phyloP scores from a whole-genome alignment of 2,888 invertebrate genomes.

The Caenorhabditis sp. region DNA sequence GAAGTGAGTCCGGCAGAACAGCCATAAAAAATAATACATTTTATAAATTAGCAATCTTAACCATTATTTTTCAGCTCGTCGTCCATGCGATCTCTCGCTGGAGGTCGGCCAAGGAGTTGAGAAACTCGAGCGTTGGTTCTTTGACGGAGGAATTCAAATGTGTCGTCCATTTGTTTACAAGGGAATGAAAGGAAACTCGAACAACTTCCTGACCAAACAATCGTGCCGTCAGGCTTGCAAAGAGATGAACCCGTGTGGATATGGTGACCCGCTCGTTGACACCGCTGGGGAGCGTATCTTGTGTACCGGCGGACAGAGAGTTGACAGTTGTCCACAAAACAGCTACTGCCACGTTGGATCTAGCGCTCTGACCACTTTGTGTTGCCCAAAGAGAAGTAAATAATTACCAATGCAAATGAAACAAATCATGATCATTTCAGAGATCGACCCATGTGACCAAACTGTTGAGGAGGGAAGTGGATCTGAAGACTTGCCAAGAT shows the following conservation, averaged over 20 bases:
- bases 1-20: too few relatives aligned
- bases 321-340: constrained; percentile 67
- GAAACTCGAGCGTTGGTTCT: constrained; percentile 75
- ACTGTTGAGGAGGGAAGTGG: constrained; percentile 75
- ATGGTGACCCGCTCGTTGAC: constrained; percentile 76
- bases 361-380: constrained; percentile 75
- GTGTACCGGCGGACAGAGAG: constrained; percentile 72
- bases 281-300: constrained; percentile 73
- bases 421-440: constrained; percentile 55
- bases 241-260: constrained; percentile 79
- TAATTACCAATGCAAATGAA: neutral
- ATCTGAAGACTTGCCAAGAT: constrained; percentile 75
- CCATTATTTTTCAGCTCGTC: constrained; percentile 67
- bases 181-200: constrained; percentile 78
- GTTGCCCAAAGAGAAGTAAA: constrained; percentile 76
- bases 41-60: too few relatives aligned
- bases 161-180: constrained; percentile 75
- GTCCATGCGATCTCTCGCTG: constrained; percentile 73
- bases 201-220: constrained; percentile 77
- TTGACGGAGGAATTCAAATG: constrained; percentile 76
- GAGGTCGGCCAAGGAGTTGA: constrained; percentile 73
- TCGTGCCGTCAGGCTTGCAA: constrained; percentile 77
- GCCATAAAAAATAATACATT: too few relatives aligned
- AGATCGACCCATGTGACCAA: constrained; percentile 74
- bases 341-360: constrained; percentile 80